Percentiles rank a stretch among this genome's conserved stretches.
These are phyloP conservation scores for Podarcis siculus DNA, from an alignment of 2,797 vertebrate species.

Conservation along the genomic window DNA sequence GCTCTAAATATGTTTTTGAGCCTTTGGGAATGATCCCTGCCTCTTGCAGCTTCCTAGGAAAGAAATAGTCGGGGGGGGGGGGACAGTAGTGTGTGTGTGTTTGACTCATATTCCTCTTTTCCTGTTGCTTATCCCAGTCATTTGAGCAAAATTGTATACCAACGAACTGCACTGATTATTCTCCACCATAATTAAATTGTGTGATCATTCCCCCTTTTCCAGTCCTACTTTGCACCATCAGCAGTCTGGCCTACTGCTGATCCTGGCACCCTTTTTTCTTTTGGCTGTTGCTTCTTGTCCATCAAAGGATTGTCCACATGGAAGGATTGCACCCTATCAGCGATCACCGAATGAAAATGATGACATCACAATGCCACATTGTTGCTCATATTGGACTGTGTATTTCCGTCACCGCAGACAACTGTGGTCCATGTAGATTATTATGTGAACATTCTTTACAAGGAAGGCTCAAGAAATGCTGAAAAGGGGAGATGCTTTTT, in stretches of 20 bases:
- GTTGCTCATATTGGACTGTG: background rate
- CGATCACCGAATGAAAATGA: background rate
- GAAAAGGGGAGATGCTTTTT: background rate
- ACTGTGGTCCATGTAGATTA: no score
- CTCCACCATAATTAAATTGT: background rate
- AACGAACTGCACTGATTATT: background rate
- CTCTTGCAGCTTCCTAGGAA: background rate
- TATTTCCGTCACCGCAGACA: background rate
- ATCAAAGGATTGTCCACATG: background rate
- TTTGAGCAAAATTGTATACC: background rate
- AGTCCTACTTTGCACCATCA: background rate
- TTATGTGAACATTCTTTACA: background rate
- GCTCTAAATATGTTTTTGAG: rapidly evolving
- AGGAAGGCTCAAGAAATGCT: background rate
- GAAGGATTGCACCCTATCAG: background rate
- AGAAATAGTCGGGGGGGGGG: background rate
- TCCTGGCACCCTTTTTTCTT: background rate
- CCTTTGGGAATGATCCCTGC: background rate
- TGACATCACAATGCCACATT: background rate
- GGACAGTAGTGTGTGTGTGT: background rate
- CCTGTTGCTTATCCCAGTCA: background rate
- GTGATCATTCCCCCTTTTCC: background rate
- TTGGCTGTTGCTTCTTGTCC: background rate
- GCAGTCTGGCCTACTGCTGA: background rate
- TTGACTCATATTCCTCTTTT: background rate